phyloP scores from a whole-genome alignment of 2,888 invertebrate genomes.

The Zygaena filipendulae region DNA sequence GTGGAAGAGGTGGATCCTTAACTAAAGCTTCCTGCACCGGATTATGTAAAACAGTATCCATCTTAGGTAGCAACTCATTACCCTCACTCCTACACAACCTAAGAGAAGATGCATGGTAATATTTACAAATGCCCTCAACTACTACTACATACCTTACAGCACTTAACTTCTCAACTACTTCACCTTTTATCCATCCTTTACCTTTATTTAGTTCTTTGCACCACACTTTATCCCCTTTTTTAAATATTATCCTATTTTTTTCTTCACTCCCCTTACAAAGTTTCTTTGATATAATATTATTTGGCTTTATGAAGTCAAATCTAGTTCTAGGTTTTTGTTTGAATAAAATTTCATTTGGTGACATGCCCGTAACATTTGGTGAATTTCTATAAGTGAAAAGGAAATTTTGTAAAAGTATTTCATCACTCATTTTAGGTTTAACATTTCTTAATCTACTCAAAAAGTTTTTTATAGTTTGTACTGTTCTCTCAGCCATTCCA shows the following conservation, averaged over 20 bases:
- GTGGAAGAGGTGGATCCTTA: too few relatives aligned
- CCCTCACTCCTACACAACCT: too few relatives aligned
- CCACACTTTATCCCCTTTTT: neutral
- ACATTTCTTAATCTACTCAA: neutral
- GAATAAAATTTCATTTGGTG: neutral
- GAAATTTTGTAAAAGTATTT: slow-evolving; percentile 1
- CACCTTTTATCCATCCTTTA: neutral
- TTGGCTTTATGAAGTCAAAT: neutral
- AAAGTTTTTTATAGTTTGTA: neutral
- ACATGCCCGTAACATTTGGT: slow-evolving; percentile 1
- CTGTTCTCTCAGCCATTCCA: too few relatives aligned
- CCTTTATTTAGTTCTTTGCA: neutral
- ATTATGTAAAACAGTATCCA: too few relatives aligned
- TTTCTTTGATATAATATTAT: neutral
- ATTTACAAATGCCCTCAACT: neutral
- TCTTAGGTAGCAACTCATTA: too few relatives aligned
- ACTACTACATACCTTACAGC: neutral
- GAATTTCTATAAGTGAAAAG: slow-evolving; percentile 5
- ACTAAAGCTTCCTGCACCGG: too few relatives aligned
- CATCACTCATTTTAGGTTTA: neutral
- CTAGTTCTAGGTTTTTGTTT: neutral
- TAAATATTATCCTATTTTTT: too few relatives aligned
- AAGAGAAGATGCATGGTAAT: too few relatives aligned
- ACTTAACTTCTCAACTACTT: neutral
- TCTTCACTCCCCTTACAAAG: too few relatives aligned